phyloP scores from a whole-genome alignment of 2,888 invertebrate genomes.

The Megastigmus dorsalis region DNA sequence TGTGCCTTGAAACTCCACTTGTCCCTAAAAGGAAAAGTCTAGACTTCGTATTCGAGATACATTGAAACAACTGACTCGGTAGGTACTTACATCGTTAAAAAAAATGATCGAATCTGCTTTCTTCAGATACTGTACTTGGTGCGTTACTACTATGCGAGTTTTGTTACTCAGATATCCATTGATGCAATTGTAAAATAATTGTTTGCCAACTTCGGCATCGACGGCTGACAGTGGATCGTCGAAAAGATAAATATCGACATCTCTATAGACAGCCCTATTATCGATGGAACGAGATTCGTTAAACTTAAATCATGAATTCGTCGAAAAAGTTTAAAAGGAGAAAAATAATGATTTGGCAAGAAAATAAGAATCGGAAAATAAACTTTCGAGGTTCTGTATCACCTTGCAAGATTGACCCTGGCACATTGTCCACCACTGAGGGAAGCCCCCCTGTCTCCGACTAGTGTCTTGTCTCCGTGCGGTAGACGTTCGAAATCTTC shows the following conservation, averaged over 20 bases:
- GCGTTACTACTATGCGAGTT: constrained; percentile 86
- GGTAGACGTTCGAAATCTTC: constrained; percentile 79
- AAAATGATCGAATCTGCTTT: constrained; percentile 80
- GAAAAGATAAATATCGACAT: constrained; percentile 84
- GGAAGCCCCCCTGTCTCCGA: constrained; percentile 83
- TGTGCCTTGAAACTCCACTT: constrained; percentile 78
- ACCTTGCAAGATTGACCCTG: constrained; percentile 84
- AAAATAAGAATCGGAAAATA: no score
- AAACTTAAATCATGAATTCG: no score
- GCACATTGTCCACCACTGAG: constrained; percentile 85
- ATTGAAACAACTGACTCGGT: no score
- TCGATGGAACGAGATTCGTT: no score
- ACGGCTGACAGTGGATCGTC: constrained; percentile 88
- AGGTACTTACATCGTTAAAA: constrained; percentile 79
- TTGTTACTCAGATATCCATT: constrained; percentile 79
- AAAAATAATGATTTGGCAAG: no score
- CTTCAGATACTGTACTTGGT: constrained; percentile 86
- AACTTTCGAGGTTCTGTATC: no score
- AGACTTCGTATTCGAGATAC: no score
- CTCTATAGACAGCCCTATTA: constrained; percentile 82
- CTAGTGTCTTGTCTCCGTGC: constrained; percentile 81
- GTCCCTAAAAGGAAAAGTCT: constrained; percentile 77
- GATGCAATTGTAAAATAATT: constrained; percentile 85
- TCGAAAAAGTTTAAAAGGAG: no score
- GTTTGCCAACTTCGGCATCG: constrained; percentile 83